Evolutionary conservation across 2,113 vertebrate genomes (phyloP).

Genomic region (Dinomys branickii): DNA sequence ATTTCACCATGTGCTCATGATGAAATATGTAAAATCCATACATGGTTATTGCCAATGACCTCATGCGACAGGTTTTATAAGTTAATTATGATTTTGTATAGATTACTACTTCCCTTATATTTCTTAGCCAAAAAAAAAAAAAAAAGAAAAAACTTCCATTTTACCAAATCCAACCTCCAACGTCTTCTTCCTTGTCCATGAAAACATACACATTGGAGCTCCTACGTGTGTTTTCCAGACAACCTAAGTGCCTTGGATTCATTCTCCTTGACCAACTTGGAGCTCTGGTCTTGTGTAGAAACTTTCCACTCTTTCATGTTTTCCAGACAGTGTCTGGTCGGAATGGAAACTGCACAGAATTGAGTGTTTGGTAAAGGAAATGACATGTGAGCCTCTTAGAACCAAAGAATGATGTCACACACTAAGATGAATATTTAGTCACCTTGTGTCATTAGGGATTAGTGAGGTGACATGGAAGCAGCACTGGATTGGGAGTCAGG

Average conservation of each 20-base stretch:
- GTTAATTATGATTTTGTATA: slow-evolving; percentile 45
- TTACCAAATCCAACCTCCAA: slow-evolving; percentile 52
- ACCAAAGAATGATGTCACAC: slow-evolving; percentile 71
- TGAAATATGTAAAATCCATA: slow-evolving; percentile 70
- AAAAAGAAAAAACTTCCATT: slow-evolving; percentile 58
- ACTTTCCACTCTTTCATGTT: slow-evolving; percentile 85
- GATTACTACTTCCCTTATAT: not conserved
- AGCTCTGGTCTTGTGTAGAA: slow-evolving; percentile 81
- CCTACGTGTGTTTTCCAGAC: slow-evolving; percentile 78
- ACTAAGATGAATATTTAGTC: slow-evolving; percentile 33
- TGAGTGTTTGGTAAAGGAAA: slow-evolving; percentile 79
- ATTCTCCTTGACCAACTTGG: slow-evolving; percentile 79
- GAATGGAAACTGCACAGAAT: slow-evolving; percentile 82
- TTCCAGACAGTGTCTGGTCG: slow-evolving; percentile 83
- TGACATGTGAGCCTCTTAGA: slow-evolving; percentile 76
- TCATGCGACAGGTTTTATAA: slow-evolving; percentile 61
- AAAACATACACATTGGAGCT: slow-evolving; percentile 74
- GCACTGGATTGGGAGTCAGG: slow-evolving; percentile 33
- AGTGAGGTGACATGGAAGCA: not conserved
- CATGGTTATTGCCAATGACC: slow-evolving; percentile 44
- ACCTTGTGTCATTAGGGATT: slow-evolving; percentile 20
- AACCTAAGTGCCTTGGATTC: slow-evolving; percentile 76
- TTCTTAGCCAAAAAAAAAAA: too few species aligned
- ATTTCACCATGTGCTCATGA: slow-evolving; percentile 48
- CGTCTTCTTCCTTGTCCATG: slow-evolving; percentile 41